A percentile compares a stretch with the other conserved stretches of the same genome.
Evolutionary conservation across 1,140 invertebrate species (phyloP).

Genomic region (Monochamus saltuarius): DNA sequence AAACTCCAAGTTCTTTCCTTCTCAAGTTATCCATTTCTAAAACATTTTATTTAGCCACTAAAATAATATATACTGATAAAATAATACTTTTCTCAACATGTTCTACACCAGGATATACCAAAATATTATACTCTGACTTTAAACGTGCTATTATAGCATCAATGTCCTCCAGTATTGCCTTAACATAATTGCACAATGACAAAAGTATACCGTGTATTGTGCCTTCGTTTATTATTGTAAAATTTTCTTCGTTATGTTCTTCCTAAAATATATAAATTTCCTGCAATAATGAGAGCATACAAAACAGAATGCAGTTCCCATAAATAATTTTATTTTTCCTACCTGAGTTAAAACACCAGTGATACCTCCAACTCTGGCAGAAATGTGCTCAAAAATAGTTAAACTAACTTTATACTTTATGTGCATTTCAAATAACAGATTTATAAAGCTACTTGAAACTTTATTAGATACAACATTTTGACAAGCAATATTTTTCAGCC

Average conservation of each 20-base stretch:
- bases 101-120: conserved; percentile 42
- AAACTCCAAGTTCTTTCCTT: conserved; percentile 53
- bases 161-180: conserved; percentile 52
- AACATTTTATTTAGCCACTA: background rate
- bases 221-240: conserved; percentile 51
- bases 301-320: conserved; percentile 1
- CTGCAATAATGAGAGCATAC: background rate
- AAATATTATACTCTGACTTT: conserved; percentile 51
- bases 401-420: conserved; percentile 37
- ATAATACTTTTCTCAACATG: conserved; percentile 43
- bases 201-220: conserved; percentile 47
- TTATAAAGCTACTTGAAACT: conserved; percentile 33
- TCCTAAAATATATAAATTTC: conserved; percentile 33
- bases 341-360: conserved; percentile 51
- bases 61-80: background rate
- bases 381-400: conserved; percentile 50
- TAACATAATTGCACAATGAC: conserved; percentile 49
- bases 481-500: conserved; percentile 49
- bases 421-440: conserved; percentile 37
- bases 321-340: conserved; percentile 24
- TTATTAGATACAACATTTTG: conserved; percentile 39
- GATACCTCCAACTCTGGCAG: conserved; percentile 48
- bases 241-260: conserved; percentile 36
- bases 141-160: conserved; percentile 53
- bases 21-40: conserved; percentile 50